Base-by-base conservation (phyloP, 2,888 invertebrate species). In the Harpalus rubripes region DNA sequence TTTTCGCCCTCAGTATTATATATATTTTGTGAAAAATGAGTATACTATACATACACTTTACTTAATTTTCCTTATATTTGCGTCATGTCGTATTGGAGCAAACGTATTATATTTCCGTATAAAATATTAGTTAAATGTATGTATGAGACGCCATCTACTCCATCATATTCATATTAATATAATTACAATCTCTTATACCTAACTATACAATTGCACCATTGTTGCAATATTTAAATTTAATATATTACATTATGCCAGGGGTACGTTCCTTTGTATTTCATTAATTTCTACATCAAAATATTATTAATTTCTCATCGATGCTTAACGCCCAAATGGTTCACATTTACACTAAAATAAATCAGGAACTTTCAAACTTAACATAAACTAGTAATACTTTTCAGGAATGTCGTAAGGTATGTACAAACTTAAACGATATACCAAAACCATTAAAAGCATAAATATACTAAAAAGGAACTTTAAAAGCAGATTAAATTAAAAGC, bases 201-300 rank as follows among this genome's bases (percentile, higher is more conserved):
- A 88, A 89, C 89, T 90, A 89, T 90, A 90, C 90, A 91, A 90
- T 91, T 91, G 91, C 90, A 91, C 90, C 90, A 90, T 89, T 90
- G 89, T 90, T 90, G 90, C 89, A 90, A 87, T 88, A 63, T 85
- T 85, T 65, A 85, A 82, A 78, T 82, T 81, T 88, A 89, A 90
- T 90, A 88, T 90, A 90, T 84, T 90, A 91, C 88, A 89, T 89
- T 90, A 90, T 91, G 91, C 91, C 91, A 91, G 90, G 91, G 91
- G 89, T 91, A 88, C 88, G 91, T 91, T 91, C 91, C 91, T 91
- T 84, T 82, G 22, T 68, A 39, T 84, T 84, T 84, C 63, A 79
- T 65, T 78, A 84, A 63, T 84, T 84, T 84, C 84, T 84, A 84
- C 84, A 84, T 84, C 79, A 84, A 84, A 84, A 84, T 84, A 84